A percentile compares a stretch with the other conserved stretches of the same genome.
Evolutionary conservation across 2,113 vertebrate genomes (phyloP).

Genomic region (Noturus placidus): DNA sequence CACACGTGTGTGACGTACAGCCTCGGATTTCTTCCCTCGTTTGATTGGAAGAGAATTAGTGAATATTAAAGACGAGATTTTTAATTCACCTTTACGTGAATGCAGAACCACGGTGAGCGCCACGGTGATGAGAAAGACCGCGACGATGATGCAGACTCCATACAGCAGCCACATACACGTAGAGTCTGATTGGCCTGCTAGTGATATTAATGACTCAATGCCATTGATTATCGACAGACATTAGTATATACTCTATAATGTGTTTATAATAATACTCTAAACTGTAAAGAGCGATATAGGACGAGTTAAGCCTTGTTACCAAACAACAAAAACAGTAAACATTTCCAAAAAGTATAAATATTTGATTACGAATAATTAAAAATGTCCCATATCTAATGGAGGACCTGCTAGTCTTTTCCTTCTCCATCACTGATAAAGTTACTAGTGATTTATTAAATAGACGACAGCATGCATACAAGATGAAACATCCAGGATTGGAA

Average conservation of each 20-base stretch:
- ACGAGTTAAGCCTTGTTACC: neutral
- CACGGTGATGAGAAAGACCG: neutral
- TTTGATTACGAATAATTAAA: neutral
- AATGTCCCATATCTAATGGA: neutral
- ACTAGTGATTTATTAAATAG: neutral
- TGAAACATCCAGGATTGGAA: too few species aligned
- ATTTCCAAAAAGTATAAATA: neutral
- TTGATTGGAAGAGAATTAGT: neutral
- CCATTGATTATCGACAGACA: neutral
- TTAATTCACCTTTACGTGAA: slow-evolving; percentile 37
- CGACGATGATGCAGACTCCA: neutral
- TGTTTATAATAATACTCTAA: neutral
- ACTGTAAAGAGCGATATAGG: neutral
- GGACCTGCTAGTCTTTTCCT: neutral
- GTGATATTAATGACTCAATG: neutral
- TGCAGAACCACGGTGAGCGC: neutral
- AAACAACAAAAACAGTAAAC: neutral
- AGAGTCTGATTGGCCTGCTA: neutral
- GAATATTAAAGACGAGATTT: neutral
- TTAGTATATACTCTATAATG: neutral
- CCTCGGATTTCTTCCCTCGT: too few species aligned
- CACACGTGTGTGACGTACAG: neutral
- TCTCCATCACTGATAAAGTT: neutral
- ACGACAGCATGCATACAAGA: neutral
- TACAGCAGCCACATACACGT: slow-evolving; percentile 11